phyloP scores from a whole-genome alignment of 1,140 invertebrate genomes.

The Ditylenchus dipsaci region DNA sequence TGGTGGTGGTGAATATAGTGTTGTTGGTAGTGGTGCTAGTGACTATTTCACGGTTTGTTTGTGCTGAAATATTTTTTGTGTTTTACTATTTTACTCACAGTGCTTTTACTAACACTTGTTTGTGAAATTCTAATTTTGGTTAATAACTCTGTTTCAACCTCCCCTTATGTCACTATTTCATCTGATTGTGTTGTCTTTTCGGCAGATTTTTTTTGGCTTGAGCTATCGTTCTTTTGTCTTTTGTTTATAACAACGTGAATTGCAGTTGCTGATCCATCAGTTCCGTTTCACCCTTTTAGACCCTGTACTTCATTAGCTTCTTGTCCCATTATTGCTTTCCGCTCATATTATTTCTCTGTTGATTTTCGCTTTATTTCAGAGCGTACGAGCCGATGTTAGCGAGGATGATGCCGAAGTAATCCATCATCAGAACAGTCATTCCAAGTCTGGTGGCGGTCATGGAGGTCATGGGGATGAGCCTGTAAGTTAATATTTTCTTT shows the following conservation, averaged over 20 bases:
- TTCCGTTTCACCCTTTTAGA: slow-evolving; percentile 11
- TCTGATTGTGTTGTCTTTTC: not conserved
- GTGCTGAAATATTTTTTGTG: no score
- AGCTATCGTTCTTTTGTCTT: no score
- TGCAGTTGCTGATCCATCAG: not conserved
- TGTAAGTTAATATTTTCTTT: slow-evolving; percentile 11
- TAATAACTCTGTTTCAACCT: no score
- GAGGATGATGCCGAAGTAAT: slow-evolving; percentile 54
- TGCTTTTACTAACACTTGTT: no score
- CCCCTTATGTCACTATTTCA: not conserved
- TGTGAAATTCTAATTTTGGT: no score
- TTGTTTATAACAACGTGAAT: not conserved
- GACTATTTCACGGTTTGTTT: not conserved
- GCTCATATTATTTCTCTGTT: not conserved
- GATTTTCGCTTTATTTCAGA: slow-evolving; percentile 35
- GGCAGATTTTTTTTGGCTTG: not conserved
- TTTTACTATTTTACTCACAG: no score
- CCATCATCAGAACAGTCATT: slow-evolving; percentile 23
- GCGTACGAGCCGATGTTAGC: slow-evolving; percentile 53
- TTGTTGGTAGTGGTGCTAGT: slow-evolving; percentile 1
- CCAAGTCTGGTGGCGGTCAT: not conserved
- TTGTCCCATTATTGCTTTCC: not conserved
- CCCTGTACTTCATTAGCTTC: not conserved
- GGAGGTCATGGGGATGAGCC: slow-evolving; percentile 41
- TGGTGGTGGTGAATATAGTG: slow-evolving; percentile 23